Percentiles rank a stretch among this genome's conserved stretches.
phyloP scores from a whole-genome alignment of 2,888 invertebrate genomes.

The Blera fallax region DNA sequence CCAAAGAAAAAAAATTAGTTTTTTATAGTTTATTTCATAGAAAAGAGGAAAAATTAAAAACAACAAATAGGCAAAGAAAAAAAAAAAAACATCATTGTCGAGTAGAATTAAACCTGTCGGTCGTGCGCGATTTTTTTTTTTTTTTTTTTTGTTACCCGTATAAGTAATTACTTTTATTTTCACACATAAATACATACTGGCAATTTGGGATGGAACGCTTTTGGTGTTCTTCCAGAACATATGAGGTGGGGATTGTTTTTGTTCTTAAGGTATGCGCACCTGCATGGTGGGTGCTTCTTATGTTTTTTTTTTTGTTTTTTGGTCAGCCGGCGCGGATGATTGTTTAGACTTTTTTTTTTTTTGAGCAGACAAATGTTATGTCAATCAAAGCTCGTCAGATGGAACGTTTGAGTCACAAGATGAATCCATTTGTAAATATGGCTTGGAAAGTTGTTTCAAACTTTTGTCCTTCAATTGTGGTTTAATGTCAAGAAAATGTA shows the following conservation, averaged over 20 bases:
- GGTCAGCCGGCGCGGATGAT: not conserved
- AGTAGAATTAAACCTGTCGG: conserved; percentile 39
- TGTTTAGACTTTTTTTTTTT: not conserved
- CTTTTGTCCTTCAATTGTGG: not conserved
- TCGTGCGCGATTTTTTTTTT: conserved; percentile 27
- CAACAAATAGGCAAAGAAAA: not conserved
- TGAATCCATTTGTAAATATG: not conserved
- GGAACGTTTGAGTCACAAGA: not conserved
- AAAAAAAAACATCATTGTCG: not conserved
- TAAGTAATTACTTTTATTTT: conserved; percentile 19
- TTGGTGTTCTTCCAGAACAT: not conserved
- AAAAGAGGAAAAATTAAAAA: not conserved
- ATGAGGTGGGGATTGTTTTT: not conserved
- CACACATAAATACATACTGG: not conserved
- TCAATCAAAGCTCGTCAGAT: not conserved
- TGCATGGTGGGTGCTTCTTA: not conserved
- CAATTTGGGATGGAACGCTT: not conserved
- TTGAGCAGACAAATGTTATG: not conserved
- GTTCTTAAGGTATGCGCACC: not conserved
- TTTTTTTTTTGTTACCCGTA: too few relatives aligned
- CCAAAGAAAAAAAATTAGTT: not conserved
- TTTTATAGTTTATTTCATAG: conserved; percentile 1
- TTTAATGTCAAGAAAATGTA: not conserved
- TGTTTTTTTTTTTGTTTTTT: not conserved
- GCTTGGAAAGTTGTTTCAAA: not conserved